These are phyloP conservation scores for Phalacrocorax carbo DNA, from an alignment of 2,113 vertebrate species.

Conservation along the genomic window DNA sequence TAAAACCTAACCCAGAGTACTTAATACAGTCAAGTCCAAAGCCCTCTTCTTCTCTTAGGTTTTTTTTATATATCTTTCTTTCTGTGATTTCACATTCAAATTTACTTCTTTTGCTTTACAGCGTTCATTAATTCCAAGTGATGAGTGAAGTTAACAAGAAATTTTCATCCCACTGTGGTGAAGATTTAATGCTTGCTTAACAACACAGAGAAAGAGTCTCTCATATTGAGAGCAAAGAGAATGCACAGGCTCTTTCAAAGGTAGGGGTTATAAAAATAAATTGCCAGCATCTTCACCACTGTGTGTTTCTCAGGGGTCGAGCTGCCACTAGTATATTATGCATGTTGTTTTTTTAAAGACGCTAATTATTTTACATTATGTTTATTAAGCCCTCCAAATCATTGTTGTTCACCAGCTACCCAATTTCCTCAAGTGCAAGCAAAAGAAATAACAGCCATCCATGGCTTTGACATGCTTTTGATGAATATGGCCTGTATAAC, in stretches of 20 bases:
- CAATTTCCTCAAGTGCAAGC: conserved; percentile 44
- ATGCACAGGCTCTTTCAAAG: background rate
- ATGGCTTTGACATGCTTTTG: conserved; percentile 44
- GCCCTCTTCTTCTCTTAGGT: background rate
- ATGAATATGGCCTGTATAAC: conserved; percentile 66
- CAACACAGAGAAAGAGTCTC: background rate
- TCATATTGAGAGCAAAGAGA: background rate
- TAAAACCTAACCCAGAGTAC: background rate
- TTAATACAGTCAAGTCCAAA: background rate
- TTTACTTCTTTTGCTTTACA: conserved; percentile 8
- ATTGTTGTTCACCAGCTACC: conserved; percentile 34
- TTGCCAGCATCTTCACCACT: background rate
- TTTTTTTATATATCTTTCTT: conserved; percentile 3
- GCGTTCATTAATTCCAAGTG: conserved; percentile 32
- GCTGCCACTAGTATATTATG: background rate
- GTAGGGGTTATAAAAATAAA: conserved; percentile 25
- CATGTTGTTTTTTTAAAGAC: conserved; percentile 6
- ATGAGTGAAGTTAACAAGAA: conserved; percentile 42
- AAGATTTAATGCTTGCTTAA: conserved; percentile 42
- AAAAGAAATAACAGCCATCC: conserved; percentile 62
- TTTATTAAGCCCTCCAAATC: conserved; percentile 56
- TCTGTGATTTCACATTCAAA: conserved; percentile 34
- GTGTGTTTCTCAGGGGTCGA: background rate
- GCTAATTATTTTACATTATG: conserved; percentile 56
- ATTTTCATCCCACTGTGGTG: conserved; percentile 23